Evolutionary conservation across 2,888 invertebrate species (phyloP).

Genomic region (Oligia latruncula): DNA sequence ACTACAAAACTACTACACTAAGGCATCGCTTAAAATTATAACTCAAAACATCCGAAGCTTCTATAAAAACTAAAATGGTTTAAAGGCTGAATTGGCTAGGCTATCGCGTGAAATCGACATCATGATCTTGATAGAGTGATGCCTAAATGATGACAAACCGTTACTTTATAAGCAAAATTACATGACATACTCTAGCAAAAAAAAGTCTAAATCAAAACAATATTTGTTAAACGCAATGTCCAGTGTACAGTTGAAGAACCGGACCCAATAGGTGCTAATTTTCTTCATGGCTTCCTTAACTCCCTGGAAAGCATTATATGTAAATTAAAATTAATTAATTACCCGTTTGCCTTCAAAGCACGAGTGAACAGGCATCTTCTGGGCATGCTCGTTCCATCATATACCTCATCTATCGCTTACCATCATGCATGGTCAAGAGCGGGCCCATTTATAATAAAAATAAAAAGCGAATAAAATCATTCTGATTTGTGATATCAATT

Average conservation of each 20-base stretch:
- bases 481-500: constrained; percentile 12
- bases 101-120: too few species aligned
- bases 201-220: constrained; percentile 1
- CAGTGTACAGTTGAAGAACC: constrained; percentile 6
- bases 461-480: constrained; percentile 1
- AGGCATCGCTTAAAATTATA: not conserved
- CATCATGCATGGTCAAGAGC: too few species aligned
- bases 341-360: too few species aligned
- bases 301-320: constrained; percentile 14
- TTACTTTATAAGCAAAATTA: constrained; percentile 7
- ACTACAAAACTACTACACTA: too few species aligned
- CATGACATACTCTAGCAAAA: constrained; percentile 3
- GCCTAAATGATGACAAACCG: constrained; percentile 15
- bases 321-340: not conserved
- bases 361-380: too few species aligned
- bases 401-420: too few species aligned
- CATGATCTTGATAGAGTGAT: too few species aligned
- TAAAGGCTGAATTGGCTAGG: too few species aligned
- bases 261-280: constrained; percentile 9
- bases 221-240: constrained; percentile 11
- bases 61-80: not conserved
- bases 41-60: not conserved
- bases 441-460: too few species aligned
- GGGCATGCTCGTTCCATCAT: too few species aligned
- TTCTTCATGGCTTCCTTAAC: constrained; percentile 8